These are phyloP conservation scores for Clostera curtula DNA, from an alignment of 2,888 invertebrate species.

Conservation along the genomic window DNA sequence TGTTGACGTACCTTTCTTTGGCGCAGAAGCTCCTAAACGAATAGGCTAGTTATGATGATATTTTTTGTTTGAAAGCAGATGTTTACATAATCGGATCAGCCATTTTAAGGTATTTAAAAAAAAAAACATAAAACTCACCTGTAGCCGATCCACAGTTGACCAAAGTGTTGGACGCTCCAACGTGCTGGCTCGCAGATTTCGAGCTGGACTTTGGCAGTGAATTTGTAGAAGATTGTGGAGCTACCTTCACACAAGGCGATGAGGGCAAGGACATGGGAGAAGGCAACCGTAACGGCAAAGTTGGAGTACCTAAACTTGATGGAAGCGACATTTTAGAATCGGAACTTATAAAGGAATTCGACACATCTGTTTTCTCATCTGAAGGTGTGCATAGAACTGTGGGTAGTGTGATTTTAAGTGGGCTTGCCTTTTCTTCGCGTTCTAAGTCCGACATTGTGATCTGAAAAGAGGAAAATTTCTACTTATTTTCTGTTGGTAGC, in stretches of 20 bases:
- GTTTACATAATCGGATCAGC: too few relatives aligned
- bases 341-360: slow-evolving; percentile 40
- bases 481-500: background rate
- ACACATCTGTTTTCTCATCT: slow-evolving; percentile 28
- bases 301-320: slow-evolving; percentile 55
- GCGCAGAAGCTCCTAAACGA: too few relatives aligned
- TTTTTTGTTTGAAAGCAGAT: too few relatives aligned
- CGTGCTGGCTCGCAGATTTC: slow-evolving; percentile 22
- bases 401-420: slow-evolving; percentile 49
- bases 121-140: slow-evolving; percentile 39
- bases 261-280: slow-evolving; percentile 57
- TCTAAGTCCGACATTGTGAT: slow-evolving; percentile 45
- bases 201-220: slow-evolving; percentile 33
- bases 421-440: slow-evolving; percentile 27
- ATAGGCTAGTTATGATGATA: too few relatives aligned
- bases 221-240: slow-evolving; percentile 37
- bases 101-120: too few relatives aligned
- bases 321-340: slow-evolving; percentile 59
- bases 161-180: slow-evolving; percentile 25
- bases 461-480: slow-evolving; percentile 34
- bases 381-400: slow-evolving; percentile 52
- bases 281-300: slow-evolving; percentile 49
- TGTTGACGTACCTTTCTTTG: too few relatives aligned
- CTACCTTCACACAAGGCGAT: slow-evolving; percentile 46
- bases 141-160: slow-evolving; percentile 54